A percentile compares a stretch with the other conserved stretches of the same genome.
phyloP scores from a whole-genome alignment of 2,113 vertebrate species.

The Gavia stellata region DNA sequence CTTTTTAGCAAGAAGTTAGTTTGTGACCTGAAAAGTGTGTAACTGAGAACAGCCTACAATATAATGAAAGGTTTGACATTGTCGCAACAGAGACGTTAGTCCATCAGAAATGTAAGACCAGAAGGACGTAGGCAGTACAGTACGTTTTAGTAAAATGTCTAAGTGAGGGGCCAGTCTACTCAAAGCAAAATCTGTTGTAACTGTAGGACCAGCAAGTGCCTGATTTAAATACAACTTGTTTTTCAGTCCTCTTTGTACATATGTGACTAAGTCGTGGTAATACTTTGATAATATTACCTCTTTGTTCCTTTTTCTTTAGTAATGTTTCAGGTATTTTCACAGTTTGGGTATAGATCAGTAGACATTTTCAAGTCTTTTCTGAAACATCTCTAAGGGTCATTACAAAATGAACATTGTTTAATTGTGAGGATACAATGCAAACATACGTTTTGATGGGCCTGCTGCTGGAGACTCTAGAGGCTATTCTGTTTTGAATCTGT shows the following conservation, averaged over 20 bases:
- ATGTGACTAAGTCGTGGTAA: not conserved
- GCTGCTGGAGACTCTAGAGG: not conserved
- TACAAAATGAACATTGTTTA: not conserved
- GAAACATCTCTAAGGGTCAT: not conserved
- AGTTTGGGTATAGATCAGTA: not conserved
- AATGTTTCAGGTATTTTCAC: not conserved
- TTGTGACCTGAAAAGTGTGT: not conserved
- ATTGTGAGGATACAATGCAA: not conserved
- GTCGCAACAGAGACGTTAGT: not conserved
- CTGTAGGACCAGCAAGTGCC: not conserved
- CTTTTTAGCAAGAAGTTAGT: not conserved
- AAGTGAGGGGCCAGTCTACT: not conserved
- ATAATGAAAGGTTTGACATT: not conserved
- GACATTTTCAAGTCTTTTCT: not conserved
- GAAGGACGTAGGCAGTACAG: not conserved
- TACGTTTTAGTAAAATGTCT: not conserved
- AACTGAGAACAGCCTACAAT: not conserved
- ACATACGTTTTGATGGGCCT: not conserved
- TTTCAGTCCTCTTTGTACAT: not conserved
- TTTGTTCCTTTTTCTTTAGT: not conserved
- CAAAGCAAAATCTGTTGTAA: not conserved
- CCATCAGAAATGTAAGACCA: not conserved
- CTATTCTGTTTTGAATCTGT: not conserved
- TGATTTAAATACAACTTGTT: not conserved
- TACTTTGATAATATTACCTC: not conserved